Evolutionary conservation across 2,888 invertebrate species (phyloP).

Genomic region (Galeopsomyia nigrocyanea): DNA sequence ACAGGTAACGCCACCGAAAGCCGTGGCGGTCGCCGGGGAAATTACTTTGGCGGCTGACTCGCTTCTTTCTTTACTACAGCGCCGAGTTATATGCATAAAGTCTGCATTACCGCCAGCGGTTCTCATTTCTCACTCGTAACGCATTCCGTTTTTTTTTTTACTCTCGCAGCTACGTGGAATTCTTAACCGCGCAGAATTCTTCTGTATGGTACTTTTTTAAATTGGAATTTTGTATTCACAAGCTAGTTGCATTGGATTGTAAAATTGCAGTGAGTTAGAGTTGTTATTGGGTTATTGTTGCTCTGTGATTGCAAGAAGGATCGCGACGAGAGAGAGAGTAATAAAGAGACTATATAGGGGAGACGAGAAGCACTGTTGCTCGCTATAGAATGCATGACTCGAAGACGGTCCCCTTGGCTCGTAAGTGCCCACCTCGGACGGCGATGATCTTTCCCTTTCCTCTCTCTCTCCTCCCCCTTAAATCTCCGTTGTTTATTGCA

Average conservation of each 20-base stretch:
- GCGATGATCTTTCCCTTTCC: conserved; percentile 51
- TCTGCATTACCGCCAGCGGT: conserved; percentile 65
- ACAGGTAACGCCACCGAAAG: conserved; percentile 66
- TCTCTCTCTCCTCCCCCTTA: conserved; percentile 52
- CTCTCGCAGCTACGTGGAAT: too few relatives aligned
- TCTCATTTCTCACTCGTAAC: conserved; percentile 53
- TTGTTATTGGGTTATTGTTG: too few relatives aligned
- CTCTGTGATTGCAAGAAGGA: too few relatives aligned
- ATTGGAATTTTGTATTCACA: neutral
- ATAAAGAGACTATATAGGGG: conserved; percentile 4
- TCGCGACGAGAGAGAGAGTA: conserved; percentile 8
- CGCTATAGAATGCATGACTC: conserved; percentile 68
- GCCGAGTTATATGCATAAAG: conserved; percentile 66
- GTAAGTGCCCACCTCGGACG: conserved; percentile 64
- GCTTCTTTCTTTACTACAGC: conserved; percentile 61
- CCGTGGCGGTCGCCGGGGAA: conserved; percentile 67
- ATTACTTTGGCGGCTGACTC: conserved; percentile 57
- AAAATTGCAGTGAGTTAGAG: neutral
- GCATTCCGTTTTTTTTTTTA: too few relatives aligned
- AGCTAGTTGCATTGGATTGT: neutral
- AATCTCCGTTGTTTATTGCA: conserved; percentile 69
- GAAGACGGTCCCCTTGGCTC: conserved; percentile 65
- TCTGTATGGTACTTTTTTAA: neutral
- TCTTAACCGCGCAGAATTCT: neutral
- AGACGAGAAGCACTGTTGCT: conserved; percentile 37